Base-by-base conservation (phyloP, 2,113 vertebrate genomes). In the Etia nguti region DNA sequence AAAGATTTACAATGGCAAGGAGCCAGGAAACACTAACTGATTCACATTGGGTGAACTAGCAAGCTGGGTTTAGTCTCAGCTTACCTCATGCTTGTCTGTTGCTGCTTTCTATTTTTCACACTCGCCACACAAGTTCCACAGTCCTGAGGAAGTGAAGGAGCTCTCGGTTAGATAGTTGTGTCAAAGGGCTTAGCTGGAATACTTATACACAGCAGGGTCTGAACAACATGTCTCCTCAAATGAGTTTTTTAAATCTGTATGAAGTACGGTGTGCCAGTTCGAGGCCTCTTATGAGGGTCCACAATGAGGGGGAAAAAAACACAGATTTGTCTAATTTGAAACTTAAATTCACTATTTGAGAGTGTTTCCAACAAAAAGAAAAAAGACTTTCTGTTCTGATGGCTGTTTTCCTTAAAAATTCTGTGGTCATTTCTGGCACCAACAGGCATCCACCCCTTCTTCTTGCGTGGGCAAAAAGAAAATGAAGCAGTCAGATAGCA, bases 41-140 rank as follows among this genome's bases (percentile, higher is more conserved):
- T 89, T 87, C 86, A 57, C 92, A 91, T 86, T 91, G 92, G 87
- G 79, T 52, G 89, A 93, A 91, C 59, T 29, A 81, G 90, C 86
- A 92, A 89, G 90, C 85, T 81, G 77, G 91, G 89, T 89, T 83
- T 88, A 94, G 92, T 94, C 80, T 38, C 36, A 38, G 36, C 10
- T 38, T 1, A 10, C 36, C 10, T 38, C 36, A 38, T 10, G 36
- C 36, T 38, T 38, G 8, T 89, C 80, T 15, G 91, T 52, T 52
- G 83, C 86, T 75, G 70, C 86, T 54, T 24, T 73, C 81, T 24
- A 36, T 79, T 55, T 75, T 59, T 93, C 75, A 56, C 75, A 73
- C 91, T 10, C 82, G 54, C 31, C 2, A 84, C 80, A 29, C 48
- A 29, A 24, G 80, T 65, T 88, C 80, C 75, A 80, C 85, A 68